Conservation (phyloP, 2,797 vertebrate genomes). For the Podargus strigoides region DNA sequence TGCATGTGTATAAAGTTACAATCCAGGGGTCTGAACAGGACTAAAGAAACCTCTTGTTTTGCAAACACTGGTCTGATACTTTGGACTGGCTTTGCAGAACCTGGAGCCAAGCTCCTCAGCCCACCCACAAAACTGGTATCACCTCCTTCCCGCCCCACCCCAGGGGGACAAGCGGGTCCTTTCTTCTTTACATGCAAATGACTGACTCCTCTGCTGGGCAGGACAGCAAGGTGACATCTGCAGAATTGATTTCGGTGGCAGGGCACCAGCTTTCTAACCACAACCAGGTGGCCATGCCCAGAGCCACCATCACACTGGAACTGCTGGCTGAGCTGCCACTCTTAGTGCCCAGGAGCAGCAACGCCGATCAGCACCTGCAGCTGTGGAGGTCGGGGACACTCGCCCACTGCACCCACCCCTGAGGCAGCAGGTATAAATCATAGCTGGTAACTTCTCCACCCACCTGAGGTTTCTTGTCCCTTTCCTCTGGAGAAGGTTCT, state of each 20-base stretch:
- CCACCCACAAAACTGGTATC: background rate
- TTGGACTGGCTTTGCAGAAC: background rate
- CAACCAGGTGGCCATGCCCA: background rate
- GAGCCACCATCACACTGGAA: background rate
- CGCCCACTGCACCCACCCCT: background rate
- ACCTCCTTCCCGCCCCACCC: background rate
- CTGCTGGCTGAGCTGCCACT: background rate
- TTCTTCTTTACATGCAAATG: background rate
- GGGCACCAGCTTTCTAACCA: background rate
- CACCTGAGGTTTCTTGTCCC: constrained; percentile 87
- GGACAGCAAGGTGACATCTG: background rate
- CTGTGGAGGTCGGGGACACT: background rate
- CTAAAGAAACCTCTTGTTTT: background rate
- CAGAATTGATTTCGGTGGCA: background rate
- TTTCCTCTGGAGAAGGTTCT: constrained; percentile 89
- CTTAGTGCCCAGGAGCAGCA: background rate
- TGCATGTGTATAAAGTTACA: background rate
- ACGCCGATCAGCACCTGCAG: background rate
- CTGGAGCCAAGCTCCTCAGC: background rate
- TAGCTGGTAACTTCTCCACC: background rate
- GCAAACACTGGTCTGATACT: background rate
- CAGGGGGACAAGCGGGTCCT: background rate
- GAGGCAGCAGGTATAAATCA: background rate
- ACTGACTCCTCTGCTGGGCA: background rate
- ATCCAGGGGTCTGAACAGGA: background rate